Conservation (phyloP, 2,888 invertebrate genomes). For the Leptogaster cylindrica region DNA sequence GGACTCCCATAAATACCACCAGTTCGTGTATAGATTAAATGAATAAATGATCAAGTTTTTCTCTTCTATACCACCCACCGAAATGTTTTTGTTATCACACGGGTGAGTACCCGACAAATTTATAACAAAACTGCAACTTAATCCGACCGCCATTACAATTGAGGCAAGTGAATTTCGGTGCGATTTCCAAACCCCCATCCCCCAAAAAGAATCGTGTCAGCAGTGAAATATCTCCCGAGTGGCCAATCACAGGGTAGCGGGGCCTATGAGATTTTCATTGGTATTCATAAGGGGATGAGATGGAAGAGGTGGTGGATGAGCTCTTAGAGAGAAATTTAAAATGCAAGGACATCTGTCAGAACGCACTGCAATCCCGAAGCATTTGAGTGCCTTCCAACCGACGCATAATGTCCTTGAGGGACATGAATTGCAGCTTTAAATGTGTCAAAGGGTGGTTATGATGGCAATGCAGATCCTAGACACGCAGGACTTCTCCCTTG, state of each 20-base stretch:
- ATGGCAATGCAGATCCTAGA: neutral
- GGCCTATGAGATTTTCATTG: neutral
- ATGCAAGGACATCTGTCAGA: conserved; percentile 42
- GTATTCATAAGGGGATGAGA: neutral
- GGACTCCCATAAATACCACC: neutral
- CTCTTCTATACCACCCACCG: no score
- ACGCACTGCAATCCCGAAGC: conserved; percentile 1
- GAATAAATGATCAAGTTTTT: no score
- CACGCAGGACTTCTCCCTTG: neutral
- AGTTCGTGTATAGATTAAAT: no score
- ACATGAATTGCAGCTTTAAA: conserved; percentile 1
- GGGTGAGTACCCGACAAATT: conserved; percentile 38
- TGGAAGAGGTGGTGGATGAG: neutral
- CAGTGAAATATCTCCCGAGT: conserved; percentile 2
- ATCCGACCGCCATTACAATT: conserved; percentile 36
- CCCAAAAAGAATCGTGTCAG: conserved; percentile 30
- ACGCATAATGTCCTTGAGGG: neutral
- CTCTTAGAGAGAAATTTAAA: conserved; percentile 42
- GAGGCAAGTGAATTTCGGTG: conserved; percentile 20
- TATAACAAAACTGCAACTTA: conserved; percentile 42
- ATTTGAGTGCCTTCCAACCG: neutral
- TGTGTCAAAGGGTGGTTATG: neutral
- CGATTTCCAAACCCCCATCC: no score
- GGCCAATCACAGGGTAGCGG: neutral
- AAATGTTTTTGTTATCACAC: conserved; percentile 34